Percentiles rank a stretch among this genome's conserved stretches.
These are phyloP conservation scores for Macaria notata DNA, from an alignment of 2,888 invertebrate species.

Conservation along the genomic window DNA sequence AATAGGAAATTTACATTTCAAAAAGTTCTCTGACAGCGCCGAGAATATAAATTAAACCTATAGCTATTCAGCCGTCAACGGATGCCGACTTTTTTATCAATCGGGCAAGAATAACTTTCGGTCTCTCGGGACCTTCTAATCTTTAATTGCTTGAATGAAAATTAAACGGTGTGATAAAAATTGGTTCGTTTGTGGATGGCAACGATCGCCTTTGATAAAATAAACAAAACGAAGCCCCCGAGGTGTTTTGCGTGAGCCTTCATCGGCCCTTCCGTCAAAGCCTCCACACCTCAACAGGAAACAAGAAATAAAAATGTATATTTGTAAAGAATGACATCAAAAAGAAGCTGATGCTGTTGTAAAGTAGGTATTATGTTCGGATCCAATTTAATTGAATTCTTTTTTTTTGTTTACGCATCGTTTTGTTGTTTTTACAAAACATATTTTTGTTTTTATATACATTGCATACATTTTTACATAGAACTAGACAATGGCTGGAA, in stretches of 20 bases:
- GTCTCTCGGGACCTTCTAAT: constrained; percentile 26
- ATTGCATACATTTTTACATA: no score
- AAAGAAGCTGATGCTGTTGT: constrained; percentile 26
- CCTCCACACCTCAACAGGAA: constrained; percentile 31
- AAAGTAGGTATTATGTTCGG: constrained; percentile 2
- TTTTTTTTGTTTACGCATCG: no score
- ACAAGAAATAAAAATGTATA: constrained; percentile 43
- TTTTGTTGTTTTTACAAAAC: no score
- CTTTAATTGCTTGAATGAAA: constrained; percentile 43
- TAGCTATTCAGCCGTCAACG: constrained; percentile 19
- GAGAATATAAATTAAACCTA: constrained; percentile 36
- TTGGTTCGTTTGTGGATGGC: constrained; percentile 45
- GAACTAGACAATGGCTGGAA: no score
- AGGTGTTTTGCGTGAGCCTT: constrained; percentile 24
- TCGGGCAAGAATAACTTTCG: constrained; percentile 20
- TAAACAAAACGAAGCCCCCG: constrained; percentile 44
- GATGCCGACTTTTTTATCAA: constrained; percentile 17
- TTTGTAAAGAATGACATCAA: constrained; percentile 33
- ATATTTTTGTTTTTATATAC: no score
- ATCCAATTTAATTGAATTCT: background rate
- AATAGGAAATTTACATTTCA: constrained; percentile 44
- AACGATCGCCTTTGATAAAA: constrained; percentile 49
- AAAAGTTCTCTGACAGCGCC: constrained; percentile 37
- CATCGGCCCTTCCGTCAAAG: constrained; percentile 32
- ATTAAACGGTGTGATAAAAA: constrained; percentile 40